These are phyloP conservation scores for Sinocyclocheilus rhinocerous DNA, from an alignment of 2,113 vertebrate species.

Conservation along the genomic window DNA sequence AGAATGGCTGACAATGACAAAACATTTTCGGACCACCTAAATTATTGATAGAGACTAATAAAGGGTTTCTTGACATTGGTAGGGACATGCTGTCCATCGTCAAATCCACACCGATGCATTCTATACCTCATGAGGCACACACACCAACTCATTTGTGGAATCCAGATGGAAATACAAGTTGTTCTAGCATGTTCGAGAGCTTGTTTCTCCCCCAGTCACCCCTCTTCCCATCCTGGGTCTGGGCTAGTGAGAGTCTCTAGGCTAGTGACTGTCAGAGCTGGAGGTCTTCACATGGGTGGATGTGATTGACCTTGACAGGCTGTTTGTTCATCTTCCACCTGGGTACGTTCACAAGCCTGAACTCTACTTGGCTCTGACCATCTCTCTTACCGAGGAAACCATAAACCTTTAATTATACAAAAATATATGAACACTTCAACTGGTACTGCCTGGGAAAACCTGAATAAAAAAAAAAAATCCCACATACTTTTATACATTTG, in stretches of 20 bases:
- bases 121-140: neutral
- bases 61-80: neutral
- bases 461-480: neutral
- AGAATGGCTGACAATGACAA: neutral
- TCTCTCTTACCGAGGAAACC: neutral
- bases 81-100: neutral
- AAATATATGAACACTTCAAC: neutral
- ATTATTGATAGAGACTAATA: neutral
- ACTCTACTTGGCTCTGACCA: neutral
- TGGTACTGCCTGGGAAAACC: neutral
- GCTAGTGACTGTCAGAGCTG: slow-evolving; percentile 69
- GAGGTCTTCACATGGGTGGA: slow-evolving; percentile 69
- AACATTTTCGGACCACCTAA: neutral
- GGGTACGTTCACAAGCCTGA: slow-evolving; percentile 59
- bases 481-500: too few species aligned
- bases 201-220: neutral
- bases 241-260: neutral
- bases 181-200: slow-evolving; percentile 18
- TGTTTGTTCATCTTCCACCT: slow-evolving; percentile 79
- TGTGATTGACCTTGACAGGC: slow-evolving; percentile 76
- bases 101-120: neutral
- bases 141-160: neutral
- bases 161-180: neutral
- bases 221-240: neutral
- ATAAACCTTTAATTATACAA: neutral